These are phyloP conservation scores for Caenorhabditis sulstoni DNA, from an alignment of 2,888 invertebrate species.

Conservation along the genomic window DNA sequence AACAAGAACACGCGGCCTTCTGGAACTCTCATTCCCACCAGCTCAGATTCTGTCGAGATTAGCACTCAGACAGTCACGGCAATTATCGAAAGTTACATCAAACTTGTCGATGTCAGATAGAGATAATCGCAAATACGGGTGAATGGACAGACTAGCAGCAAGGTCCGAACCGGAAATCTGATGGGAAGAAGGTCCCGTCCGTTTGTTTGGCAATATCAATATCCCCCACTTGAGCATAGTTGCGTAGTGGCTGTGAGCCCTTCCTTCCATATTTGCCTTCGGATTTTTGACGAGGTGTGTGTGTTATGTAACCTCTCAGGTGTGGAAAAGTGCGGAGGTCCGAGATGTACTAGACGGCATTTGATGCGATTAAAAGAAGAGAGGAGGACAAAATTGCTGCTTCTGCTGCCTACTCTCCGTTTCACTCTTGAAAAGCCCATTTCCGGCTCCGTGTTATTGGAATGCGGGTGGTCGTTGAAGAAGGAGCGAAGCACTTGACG, in stretches of 20 bases:
- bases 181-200: not conserved
- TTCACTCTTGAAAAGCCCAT: slow-evolving; percentile 58
- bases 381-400: slow-evolving; percentile 50
- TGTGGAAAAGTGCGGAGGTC: slow-evolving; percentile 43
- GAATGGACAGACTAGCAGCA: not conserved
- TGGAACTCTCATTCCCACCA: slow-evolving; percentile 18
- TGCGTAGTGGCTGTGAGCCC: slow-evolving; percentile 40
- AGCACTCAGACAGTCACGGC: slow-evolving; percentile 33
- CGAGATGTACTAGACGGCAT: slow-evolving; percentile 35
- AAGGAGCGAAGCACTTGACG: slow-evolving; percentile 37
- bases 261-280: slow-evolving; percentile 27
- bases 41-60: slow-evolving; percentile 26
- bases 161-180: slow-evolving; percentile 30
- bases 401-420: slow-evolving; percentile 27
- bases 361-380: slow-evolving; percentile 50
- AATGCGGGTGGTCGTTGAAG: slow-evolving; percentile 47
- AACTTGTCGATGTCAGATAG: slow-evolving; percentile 31
- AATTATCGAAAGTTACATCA: slow-evolving; percentile 48
- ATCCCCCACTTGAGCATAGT: slow-evolving; percentile 47
- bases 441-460: slow-evolving; percentile 58
- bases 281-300: slow-evolving; percentile 51
- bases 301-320: slow-evolving; percentile 47
- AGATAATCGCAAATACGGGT: slow-evolving; percentile 22
- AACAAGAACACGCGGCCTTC: slow-evolving; percentile 33
- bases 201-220: slow-evolving; percentile 55